Conservation (phyloP, 2,113 vertebrate genomes). For the Oryzias melastigma region DNA sequence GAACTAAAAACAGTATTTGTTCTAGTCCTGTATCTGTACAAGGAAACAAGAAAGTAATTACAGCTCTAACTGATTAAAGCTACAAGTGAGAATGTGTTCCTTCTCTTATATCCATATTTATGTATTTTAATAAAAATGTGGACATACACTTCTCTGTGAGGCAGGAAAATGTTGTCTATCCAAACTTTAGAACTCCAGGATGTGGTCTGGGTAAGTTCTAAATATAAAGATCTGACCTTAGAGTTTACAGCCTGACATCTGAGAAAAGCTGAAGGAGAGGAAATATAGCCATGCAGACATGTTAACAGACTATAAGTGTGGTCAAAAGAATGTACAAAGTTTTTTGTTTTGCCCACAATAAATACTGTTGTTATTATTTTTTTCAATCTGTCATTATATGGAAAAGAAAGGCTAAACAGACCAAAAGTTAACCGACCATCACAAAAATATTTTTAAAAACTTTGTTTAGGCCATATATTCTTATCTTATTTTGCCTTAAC, state of each 20-base stretch:
- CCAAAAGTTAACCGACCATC: slow-evolving; percentile 3
- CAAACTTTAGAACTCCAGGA: slow-evolving; percentile 5
- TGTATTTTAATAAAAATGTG: no score
- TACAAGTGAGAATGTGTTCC: not conserved
- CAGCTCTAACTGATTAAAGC: slow-evolving; percentile 22
- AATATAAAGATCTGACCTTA: slow-evolving; percentile 30
- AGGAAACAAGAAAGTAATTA: slow-evolving; percentile 17
- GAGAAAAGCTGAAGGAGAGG: slow-evolving; percentile 6
- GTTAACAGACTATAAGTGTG: slow-evolving; percentile 27
- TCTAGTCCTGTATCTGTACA: not conserved
- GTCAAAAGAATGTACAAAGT: slow-evolving; percentile 4
- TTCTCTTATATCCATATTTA: no score
- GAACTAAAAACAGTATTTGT: slow-evolving; percentile 16
- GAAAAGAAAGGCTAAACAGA: not conserved
- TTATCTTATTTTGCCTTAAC: not conserved
- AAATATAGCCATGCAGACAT: slow-evolving; percentile 1
- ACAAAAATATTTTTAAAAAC: not conserved
- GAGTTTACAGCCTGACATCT: slow-evolving; percentile 25
- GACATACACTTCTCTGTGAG: no score
- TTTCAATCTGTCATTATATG: slow-evolving; percentile 8
- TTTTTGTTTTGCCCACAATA: slow-evolving; percentile 3
- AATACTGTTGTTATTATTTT: slow-evolving; percentile 4
- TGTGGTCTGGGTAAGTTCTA: not conserved
- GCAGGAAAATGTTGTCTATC: no score
- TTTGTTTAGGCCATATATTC: not conserved